Percentiles rank a stretch among this genome's conserved stretches.
Conservation (phyloP, 1,140 invertebrate genomes). For the Drosophila ananassae region DNA sequence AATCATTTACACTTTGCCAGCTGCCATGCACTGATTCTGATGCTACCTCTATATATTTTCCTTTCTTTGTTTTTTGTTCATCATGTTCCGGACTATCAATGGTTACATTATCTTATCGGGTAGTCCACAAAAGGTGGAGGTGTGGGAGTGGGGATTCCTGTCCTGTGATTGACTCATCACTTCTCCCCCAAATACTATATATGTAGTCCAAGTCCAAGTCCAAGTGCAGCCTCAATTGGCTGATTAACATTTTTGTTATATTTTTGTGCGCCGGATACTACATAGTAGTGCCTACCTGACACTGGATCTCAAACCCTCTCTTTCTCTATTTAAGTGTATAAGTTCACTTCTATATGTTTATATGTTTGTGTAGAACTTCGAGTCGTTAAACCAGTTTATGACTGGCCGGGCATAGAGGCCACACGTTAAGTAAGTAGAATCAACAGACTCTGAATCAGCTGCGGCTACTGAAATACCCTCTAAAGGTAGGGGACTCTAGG, state of each 20-base stretch:
- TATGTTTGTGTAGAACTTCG: conserved; percentile 42
- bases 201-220: conserved; percentile 13
- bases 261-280: conserved; percentile 2
- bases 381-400: conserved; percentile 77
- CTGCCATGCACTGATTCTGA: conserved; percentile 71
- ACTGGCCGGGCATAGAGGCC: conserved; percentile 61
- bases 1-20: conserved; percentile 67
- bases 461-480: conserved; percentile 15
- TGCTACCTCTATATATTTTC: conserved; percentile 5
- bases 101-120: conserved; percentile 26
- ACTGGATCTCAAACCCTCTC: background rate
- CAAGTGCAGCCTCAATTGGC: conserved; percentile 43
- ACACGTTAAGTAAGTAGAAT: conserved; percentile 69
- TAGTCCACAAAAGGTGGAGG: background rate
- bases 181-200: background rate
- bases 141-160: background rate
- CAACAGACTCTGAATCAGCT: conserved; percentile 60
- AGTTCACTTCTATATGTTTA: background rate
- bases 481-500: background rate
- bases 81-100: conserved; percentile 9
- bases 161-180: background rate
- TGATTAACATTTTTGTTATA: conserved; percentile 20
- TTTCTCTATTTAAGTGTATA: background rate
- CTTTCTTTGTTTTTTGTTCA: conserved; percentile 1
- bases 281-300: conserved; percentile 18